Evolutionary conservation across 1,140 invertebrate genomes (phyloP), one percentile per base, ranked within the genome.

Genomic region (Penaeus chinensis): DNA sequence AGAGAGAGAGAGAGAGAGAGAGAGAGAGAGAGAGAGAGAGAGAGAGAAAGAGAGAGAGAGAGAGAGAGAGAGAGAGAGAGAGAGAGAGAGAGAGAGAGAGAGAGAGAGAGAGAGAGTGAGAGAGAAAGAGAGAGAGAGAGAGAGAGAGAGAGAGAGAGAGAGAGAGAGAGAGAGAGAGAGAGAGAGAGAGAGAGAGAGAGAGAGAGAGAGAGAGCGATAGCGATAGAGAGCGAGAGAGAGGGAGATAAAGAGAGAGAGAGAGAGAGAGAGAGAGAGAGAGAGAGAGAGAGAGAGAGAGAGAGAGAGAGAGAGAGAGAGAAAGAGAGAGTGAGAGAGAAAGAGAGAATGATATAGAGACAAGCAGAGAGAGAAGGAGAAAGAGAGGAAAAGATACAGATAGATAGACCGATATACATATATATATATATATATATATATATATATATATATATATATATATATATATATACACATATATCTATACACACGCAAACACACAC

Each of bases 171-270:
- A 78, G 76, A 24, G 76, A 78, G 76, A 78, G 76, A 78, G 76
- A 78, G 76, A 78, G 76, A 78, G 76, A 78, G 76, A 24, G 76
- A 78, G 76, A 78, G 76, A 24, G 76, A 78, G 76, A 78, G 76
- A 24, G 76, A 24, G 76, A 24, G 76, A 20, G 76, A 24, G 76
- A 24, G 76, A 24, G 22, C n/a, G n/a, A n/a, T n/a, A n/a, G n/a
- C n/a, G n/a, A n/a, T n/a, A 24, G 22, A 78, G 76, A 78, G 76
- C 27, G 76, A 78, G 76, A 78, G 76, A 24, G 76, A 78, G 76
- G n/a, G 76, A 22, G 76, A 78, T 20, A 24, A 11, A 13, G 11
- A 54, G 54, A 54, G 54, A 13, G 54, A 54, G 54, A 13, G 54
- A 54, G 54, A 54, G 11, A 13, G 54, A 54, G 54, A 54, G 54